A percentile compares a stretch with the other conserved stretches of the same genome.
phyloP scores from a whole-genome alignment of 2,113 vertebrate species.

The Coptodon rendalli region DNA sequence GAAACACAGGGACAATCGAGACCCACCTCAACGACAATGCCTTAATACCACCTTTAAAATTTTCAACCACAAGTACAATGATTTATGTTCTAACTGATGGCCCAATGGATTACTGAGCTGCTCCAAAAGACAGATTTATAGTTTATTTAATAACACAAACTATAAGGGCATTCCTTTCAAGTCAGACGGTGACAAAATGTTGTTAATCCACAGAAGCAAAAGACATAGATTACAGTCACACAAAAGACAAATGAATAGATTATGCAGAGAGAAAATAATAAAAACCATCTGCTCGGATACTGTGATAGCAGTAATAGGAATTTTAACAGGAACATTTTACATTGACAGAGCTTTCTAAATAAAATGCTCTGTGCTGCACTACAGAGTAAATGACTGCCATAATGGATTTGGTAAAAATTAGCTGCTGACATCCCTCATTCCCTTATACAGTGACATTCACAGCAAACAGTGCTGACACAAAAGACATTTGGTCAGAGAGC shows the following conservation, averaged over 20 bases:
- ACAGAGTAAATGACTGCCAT: neutral
- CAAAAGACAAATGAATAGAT: neutral
- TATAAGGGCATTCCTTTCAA: neutral
- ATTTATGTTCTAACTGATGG: neutral
- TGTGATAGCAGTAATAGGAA: neutral
- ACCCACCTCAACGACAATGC: neutral
- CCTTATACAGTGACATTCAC: neutral
- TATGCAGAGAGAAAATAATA: neutral
- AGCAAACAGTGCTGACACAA: neutral
- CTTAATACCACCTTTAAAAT: conserved; percentile 6
- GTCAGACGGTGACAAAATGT: neutral
- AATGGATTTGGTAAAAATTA: neutral
- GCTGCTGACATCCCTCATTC: neutral
- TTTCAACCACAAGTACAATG: neutral
- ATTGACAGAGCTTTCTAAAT: neutral
- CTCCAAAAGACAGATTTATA: neutral
- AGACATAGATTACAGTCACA: neutral
- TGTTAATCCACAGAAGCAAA: neutral
- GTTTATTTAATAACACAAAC: neutral
- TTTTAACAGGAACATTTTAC: neutral
- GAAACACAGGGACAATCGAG: conserved; percentile 1
- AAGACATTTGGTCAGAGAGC: neutral
- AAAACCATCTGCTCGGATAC: neutral
- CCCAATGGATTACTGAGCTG: neutral
- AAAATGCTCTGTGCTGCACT: neutral